Percentiles rank a stretch among this genome's conserved stretches.
phyloP scores from a whole-genome alignment of 1,140 invertebrate species.

The Mercenaria mercenaria region DNA sequence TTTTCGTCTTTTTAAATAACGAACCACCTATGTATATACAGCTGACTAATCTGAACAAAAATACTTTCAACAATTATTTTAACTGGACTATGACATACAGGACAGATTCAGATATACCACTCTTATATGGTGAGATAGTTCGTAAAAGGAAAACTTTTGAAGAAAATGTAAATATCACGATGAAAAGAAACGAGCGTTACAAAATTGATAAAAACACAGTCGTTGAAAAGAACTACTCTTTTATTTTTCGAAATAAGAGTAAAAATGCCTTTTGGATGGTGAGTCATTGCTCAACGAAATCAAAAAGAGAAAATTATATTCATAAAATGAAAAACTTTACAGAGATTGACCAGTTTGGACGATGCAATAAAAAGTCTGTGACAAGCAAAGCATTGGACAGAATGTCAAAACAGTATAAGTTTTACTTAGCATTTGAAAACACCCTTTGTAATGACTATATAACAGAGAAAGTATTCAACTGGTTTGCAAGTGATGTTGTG shows the following conservation, averaged over 20 bases:
- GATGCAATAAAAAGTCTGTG: not conserved
- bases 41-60: not conserved
- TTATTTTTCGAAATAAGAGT: not conserved
- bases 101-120: constrained; percentile 90
- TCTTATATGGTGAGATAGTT: constrained; percentile 88
- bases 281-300: not conserved
- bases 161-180: not conserved
- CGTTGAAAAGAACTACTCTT: not conserved
- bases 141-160: not conserved
- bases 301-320: constrained; percentile 18
- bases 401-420: constrained; percentile 53
- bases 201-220: constrained; percentile 2
- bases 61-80: constrained; percentile 83
- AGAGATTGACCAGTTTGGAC: not conserved
- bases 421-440: constrained; percentile 89
- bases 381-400: not conserved
- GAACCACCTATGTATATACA: constrained; percentile 2
- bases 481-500: not conserved
- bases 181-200: not conserved
- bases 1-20: constrained; percentile 8
- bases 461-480: constrained; percentile 96
- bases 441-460: constrained; percentile 98
- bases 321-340: not conserved
- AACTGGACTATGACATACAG: constrained; percentile 93
- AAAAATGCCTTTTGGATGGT: not conserved